Evolutionary conservation across 2,113 vertebrate genomes (phyloP).

Genomic region (Orthonyx spaldingii): DNA sequence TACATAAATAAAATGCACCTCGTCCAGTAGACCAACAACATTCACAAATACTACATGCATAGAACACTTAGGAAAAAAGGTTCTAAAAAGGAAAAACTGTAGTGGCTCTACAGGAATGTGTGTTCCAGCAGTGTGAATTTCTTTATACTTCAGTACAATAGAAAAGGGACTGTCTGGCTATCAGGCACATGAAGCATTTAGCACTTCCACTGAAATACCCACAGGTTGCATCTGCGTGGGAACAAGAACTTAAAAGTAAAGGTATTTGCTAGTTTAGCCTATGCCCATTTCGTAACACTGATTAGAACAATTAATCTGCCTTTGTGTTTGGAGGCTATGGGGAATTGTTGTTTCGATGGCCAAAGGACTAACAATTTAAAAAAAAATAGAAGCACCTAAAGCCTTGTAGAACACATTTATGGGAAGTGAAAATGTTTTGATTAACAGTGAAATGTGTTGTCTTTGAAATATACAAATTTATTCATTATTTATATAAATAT

Average conservation of each 20-base stretch:
- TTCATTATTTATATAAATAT: not conserved
- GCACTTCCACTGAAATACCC: not conserved
- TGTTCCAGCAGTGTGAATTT: not conserved
- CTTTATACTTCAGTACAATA: not conserved
- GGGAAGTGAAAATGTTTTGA: not conserved
- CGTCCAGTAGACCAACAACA: not conserved
- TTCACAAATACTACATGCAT: not conserved
- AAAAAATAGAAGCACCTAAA: not conserved
- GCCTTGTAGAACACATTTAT: not conserved
- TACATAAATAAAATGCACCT: not conserved
- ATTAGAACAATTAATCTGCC: not conserved
- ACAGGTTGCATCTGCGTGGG: not conserved
- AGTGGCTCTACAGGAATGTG: not conserved
- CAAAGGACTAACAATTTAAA: not conserved
- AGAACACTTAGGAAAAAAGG: not conserved
- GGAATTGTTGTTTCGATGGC: not conserved
- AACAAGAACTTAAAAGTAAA: not conserved
- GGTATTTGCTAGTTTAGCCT: not conserved
- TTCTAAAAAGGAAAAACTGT: not conserved
- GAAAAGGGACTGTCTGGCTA: not conserved
- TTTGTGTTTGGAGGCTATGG: not conserved
- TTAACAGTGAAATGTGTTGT: not conserved
- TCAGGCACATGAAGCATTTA: not conserved
- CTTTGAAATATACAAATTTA: not conserved
- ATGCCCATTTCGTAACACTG: not conserved